A percentile compares a stretch with the other conserved stretches of the same genome.
These are phyloP conservation scores for Heterodera filipjevi DNA, from an alignment of 2,888 invertebrate species.

Conservation along the genomic window DNA sequence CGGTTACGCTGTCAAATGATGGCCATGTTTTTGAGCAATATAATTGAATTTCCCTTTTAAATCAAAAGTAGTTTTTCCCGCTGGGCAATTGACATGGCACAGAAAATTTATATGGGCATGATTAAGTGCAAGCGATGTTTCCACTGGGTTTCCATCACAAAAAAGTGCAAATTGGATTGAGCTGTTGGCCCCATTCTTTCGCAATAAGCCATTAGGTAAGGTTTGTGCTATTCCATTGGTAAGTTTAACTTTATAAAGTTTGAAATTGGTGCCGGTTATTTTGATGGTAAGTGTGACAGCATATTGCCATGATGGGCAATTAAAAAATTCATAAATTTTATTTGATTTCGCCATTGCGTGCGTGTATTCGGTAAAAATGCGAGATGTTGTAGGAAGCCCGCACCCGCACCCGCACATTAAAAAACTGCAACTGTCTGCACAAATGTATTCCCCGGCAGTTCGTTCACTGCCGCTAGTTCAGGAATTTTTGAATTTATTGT, in stretches of 20 bases:
- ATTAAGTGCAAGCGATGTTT: neutral
- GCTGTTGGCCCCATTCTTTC: neutral
- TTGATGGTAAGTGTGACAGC: neutral
- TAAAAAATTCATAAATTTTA: slow-evolving; percentile 12
- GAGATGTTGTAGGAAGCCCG: neutral
- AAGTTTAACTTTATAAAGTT: neutral
- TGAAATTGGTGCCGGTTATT: neutral
- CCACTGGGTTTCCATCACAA: neutral
- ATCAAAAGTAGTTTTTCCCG: neutral
- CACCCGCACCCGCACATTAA: slow-evolving; percentile 9
- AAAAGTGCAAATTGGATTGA: slow-evolving; percentile 11
- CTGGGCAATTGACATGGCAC: neutral
- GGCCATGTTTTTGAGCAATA: neutral
- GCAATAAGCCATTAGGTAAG: neutral
- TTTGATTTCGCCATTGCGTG: neutral
- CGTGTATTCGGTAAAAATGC: slow-evolving; percentile 13
- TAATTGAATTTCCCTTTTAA: slow-evolving; percentile 1
- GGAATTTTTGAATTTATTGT: neutral
- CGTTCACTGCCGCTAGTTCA: slow-evolving; percentile 11
- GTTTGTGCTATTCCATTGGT: neutral
- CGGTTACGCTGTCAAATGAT: too few species aligned
- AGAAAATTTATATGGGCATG: neutral
- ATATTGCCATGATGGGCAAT: neutral
- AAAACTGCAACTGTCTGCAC: slow-evolving; percentile 15
- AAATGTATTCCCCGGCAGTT: slow-evolving; percentile 16